These are phyloP conservation scores for Stenotaenia linearis DNA, from an alignment of 2,888 invertebrate genomes.

Conservation along the genomic window DNA sequence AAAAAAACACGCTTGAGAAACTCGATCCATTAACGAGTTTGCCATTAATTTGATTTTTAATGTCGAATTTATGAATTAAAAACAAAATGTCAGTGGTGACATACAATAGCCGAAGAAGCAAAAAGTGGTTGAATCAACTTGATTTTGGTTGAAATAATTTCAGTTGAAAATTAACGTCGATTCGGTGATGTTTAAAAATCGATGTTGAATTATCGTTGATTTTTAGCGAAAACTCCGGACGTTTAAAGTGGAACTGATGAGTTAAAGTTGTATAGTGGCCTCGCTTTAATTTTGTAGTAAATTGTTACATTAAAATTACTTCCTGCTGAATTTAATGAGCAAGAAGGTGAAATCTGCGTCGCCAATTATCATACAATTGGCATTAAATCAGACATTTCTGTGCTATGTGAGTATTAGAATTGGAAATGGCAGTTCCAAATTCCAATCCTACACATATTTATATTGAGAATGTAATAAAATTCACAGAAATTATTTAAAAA, in stretches of 20 bases:
- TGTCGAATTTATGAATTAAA: too few relatives aligned
- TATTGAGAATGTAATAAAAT: not conserved
- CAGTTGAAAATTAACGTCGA: too few relatives aligned
- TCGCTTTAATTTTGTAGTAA: not conserved
- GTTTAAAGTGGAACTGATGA: not conserved
- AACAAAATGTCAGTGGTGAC: too few relatives aligned
- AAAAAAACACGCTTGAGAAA: not conserved
- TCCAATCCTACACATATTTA: not conserved
- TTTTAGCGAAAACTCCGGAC: too few relatives aligned
- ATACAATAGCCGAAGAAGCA: too few relatives aligned
- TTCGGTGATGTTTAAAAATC: too few relatives aligned
- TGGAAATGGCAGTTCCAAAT: not conserved
- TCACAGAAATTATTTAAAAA: too few relatives aligned
- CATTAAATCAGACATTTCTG: not conserved
- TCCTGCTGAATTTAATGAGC: not conserved
- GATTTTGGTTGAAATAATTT: too few relatives aligned
- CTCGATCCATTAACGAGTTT: too few relatives aligned
- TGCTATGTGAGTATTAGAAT: not conserved
- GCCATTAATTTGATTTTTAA: too few relatives aligned
- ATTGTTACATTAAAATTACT: not conserved
- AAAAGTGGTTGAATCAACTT: too few relatives aligned
- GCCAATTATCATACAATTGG: not conserved
- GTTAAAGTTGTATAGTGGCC: not conserved
- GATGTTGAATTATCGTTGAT: too few relatives aligned
- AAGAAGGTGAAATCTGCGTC: not conserved